phyloP scores from a whole-genome alignment of 2,113 vertebrate species.

The human (Homo sapiens) region GRCh38 chr14:72406501-72407000 shows the following conservation, averaged over 20 bases:
- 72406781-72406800: neutral
- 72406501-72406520: neutral
- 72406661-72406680: neutral
- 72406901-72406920: neutral
- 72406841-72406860: neutral
- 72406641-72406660: neutral
- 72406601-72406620: neutral
- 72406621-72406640: neutral
- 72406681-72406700: neutral
- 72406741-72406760: too few species aligned
- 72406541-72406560: neutral
- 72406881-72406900: neutral
- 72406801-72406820: too few species aligned
- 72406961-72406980: neutral
- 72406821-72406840: neutral
- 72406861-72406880: fast-evolving
- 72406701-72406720: neutral
- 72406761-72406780: neutral
- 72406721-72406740: neutral
- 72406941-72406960: neutral
- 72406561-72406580: fast-evolving
- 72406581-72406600: neutral
- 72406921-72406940: neutral
- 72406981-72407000: neutral
- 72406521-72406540: neutral